These are phyloP conservation scores for Sciurus niger DNA, from an alignment of 2,113 vertebrate species.

Conservation along the genomic window DNA sequence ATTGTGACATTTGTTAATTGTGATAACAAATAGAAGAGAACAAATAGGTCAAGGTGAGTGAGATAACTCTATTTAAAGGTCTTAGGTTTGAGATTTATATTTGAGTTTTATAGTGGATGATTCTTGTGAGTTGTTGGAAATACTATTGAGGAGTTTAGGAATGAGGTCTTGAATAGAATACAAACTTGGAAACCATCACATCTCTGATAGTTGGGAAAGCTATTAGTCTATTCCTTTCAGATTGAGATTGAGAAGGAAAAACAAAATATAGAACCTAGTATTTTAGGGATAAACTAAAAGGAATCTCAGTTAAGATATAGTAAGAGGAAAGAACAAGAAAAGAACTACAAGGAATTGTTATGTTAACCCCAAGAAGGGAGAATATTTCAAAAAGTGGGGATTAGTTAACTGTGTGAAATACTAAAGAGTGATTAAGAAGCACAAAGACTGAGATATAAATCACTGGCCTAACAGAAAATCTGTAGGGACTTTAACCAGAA, in stretches of 20 bases:
- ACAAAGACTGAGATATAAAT: slow-evolving; percentile 35
- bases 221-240: slow-evolving; percentile 26
- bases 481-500: slow-evolving; percentile 57
- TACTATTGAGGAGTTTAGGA: slow-evolving; percentile 22
- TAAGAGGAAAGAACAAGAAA: not conserved
- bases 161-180: slow-evolving; percentile 5
- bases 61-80: slow-evolving; percentile 47
- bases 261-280: slow-evolving; percentile 30
- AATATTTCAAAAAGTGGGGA: slow-evolving; percentile 19
- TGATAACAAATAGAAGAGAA: slow-evolving; percentile 40
- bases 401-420: slow-evolving; percentile 56
- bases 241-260: not conserved
- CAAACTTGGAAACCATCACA: not conserved
- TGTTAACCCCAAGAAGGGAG: slow-evolving; percentile 24
- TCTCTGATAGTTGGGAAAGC: slow-evolving; percentile 42
- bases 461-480: not conserved
- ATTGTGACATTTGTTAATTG: slow-evolving; percentile 3
- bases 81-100: slow-evolving; percentile 52
- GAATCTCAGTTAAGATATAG: slow-evolving; percentile 19
- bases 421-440: not conserved
- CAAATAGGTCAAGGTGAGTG: slow-evolving; percentile 32
- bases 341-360: slow-evolving; percentile 3
- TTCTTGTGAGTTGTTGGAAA: slow-evolving; percentile 8
- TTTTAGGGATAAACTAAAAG: slow-evolving; percentile 27
- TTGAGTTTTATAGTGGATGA: not conserved